Evolutionary conservation across 2,113 vertebrate genomes (phyloP).

Genomic region (Tautogolabrus adspersus): DNA sequence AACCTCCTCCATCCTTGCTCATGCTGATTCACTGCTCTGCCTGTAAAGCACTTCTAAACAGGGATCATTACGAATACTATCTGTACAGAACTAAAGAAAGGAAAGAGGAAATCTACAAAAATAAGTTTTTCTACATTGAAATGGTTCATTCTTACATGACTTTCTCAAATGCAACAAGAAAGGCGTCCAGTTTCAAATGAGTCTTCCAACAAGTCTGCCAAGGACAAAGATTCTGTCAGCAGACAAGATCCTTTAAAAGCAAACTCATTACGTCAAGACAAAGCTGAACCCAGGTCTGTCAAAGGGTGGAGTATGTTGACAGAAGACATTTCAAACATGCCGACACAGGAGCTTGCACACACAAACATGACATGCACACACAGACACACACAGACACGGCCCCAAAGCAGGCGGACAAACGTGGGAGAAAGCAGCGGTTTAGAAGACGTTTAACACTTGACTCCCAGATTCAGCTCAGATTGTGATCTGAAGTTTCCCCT

Average conservation of each 20-base stretch:
- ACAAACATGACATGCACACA: slow-evolving; percentile 60
- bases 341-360: slow-evolving; percentile 30
- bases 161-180: slow-evolving; percentile 30
- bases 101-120: slow-evolving; percentile 58
- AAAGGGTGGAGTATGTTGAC: slow-evolving; percentile 24
- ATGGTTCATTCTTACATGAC: neutral
- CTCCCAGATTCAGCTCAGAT: slow-evolving; percentile 28
- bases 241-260: slow-evolving; percentile 24
- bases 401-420: slow-evolving; percentile 27
- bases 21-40: slow-evolving; percentile 41
- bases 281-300: slow-evolving; percentile 51
- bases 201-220: slow-evolving; percentile 38
- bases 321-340: slow-evolving; percentile 44
- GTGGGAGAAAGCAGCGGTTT: neutral
- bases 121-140: slow-evolving; percentile 60
- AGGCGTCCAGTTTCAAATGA: slow-evolving; percentile 36
- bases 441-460: slow-evolving; percentile 22
- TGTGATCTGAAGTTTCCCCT: slow-evolving; percentile 32
- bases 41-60: slow-evolving; percentile 18
- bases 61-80: neutral
- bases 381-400: slow-evolving; percentile 1
- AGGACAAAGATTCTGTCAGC: slow-evolving; percentile 3
- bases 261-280: slow-evolving; percentile 32
- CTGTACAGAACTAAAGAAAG: slow-evolving; percentile 28
- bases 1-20: neutral